Evolutionary conservation across 2,888 invertebrate genomes (phyloP).

Genomic region (Ptilodon capucinus): DNA sequence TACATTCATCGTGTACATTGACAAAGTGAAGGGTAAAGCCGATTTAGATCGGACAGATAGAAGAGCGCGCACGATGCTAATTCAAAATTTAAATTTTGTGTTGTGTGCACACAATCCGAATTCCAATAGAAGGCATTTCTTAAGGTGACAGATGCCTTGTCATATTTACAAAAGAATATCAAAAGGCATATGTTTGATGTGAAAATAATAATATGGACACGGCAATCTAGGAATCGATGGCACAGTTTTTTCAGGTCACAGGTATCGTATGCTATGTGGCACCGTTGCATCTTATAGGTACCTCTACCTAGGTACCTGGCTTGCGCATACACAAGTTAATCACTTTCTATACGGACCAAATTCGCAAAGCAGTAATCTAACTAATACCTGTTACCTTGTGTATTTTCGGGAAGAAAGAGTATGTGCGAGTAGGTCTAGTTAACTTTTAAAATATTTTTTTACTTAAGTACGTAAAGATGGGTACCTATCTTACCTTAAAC

Average conservation of each 20-base stretch:
- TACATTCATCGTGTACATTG: slow-evolving; percentile 31
- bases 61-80: slow-evolving; percentile 62
- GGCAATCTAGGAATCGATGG: neutral
- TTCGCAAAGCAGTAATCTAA: no score
- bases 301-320: no score
- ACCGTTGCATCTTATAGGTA: no score
- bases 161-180: slow-evolving; percentile 27
- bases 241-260: neutral
- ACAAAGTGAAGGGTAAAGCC: slow-evolving; percentile 61
- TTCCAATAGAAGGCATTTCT: slow-evolving; percentile 50
- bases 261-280: neutral
- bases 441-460: no score
- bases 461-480: no score
- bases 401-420: no score
- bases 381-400: no score
- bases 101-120: slow-evolving; percentile 53
- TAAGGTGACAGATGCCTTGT: slow-evolving; percentile 44
- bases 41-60: slow-evolving; percentile 73
- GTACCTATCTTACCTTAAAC: no score
- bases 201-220: neutral
- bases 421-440: no score
- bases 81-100: slow-evolving; percentile 64
- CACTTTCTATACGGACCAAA: no score
- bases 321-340: no score
- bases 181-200: neutral